phyloP scores from a whole-genome alignment of 2,113 vertebrate species.

The Castor canadensis region DNA sequence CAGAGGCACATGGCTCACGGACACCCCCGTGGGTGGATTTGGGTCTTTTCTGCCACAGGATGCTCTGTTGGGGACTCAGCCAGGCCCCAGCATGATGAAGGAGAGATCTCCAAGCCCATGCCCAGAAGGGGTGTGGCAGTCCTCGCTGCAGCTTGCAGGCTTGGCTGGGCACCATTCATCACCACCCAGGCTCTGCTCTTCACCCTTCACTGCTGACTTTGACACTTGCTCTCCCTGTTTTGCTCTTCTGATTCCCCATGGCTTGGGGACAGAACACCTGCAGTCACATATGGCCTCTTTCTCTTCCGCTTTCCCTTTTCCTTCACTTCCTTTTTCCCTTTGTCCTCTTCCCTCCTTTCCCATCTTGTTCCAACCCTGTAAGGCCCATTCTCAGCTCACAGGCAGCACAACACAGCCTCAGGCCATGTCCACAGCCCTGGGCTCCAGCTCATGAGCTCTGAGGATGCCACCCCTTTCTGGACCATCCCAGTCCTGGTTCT shows the following conservation, averaged over 20 bases:
- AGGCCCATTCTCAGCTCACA: neutral
- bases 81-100: no score
- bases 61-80: no score
- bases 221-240: neutral
- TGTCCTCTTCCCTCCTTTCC: neutral
- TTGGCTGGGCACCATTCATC: no score
- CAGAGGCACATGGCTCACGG: no score
- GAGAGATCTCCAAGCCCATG: no score
- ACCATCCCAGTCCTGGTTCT: accelerated
- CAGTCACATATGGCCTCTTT: no score
- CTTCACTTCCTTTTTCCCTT: neutral
- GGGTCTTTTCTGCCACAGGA: no score
- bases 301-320: neutral
- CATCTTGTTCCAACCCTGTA: no score
- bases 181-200: neutral
- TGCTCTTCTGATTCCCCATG: no score
- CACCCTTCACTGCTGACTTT: neutral
- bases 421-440: accelerated
- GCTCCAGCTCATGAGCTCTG: neutral
- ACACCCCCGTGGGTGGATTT: no score
- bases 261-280: neutral
- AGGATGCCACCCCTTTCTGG: neutral
- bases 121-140: no score
- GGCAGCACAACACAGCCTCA: neutral
- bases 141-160: no score